These are phyloP conservation scores for Rhabdophis nuchalis DNA, from an alignment of 2,797 vertebrate genomes.

Conservation along the genomic window DNA sequence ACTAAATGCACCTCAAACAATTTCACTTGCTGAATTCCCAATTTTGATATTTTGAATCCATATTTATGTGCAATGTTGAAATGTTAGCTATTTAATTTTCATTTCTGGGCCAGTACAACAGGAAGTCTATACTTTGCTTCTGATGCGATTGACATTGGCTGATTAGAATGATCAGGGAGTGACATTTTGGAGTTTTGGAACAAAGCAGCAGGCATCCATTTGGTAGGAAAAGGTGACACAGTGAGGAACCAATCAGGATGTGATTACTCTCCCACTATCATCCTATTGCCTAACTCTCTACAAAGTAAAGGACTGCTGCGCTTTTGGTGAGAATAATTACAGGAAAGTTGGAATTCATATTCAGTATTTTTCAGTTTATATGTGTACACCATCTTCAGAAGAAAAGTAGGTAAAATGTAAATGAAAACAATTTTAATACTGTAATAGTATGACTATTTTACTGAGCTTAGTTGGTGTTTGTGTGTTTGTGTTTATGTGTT, in stretches of 20 bases:
- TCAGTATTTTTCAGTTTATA: neutral
- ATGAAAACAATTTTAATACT: neutral
- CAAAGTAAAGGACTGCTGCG: neutral
- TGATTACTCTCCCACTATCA: neutral
- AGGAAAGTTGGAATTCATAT: neutral
- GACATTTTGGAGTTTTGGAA: neutral
- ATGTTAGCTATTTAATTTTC: neutral
- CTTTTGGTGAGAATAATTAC: neutral
- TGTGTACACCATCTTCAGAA: neutral
- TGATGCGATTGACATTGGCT: neutral
- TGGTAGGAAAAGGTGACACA: neutral
- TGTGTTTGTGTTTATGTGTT: neutral
- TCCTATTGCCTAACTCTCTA: neutral
- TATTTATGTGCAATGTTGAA: neutral
- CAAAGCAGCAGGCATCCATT: neutral
- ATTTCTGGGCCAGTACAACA: neutral
- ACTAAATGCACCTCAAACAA: neutral
- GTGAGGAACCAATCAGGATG: neutral
- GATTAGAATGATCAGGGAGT: neutral
- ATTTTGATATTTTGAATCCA: neutral
- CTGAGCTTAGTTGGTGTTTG: neutral
- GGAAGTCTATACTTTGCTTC: neutral
- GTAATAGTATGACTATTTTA: neutral
- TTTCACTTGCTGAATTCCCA: neutral
- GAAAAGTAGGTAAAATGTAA: neutral